A percentile compares a stretch with the other conserved stretches of the same genome.
Conservation (phyloP, 2,113 vertebrate species). For the Cyphomyrus plagiostoma region DNA sequence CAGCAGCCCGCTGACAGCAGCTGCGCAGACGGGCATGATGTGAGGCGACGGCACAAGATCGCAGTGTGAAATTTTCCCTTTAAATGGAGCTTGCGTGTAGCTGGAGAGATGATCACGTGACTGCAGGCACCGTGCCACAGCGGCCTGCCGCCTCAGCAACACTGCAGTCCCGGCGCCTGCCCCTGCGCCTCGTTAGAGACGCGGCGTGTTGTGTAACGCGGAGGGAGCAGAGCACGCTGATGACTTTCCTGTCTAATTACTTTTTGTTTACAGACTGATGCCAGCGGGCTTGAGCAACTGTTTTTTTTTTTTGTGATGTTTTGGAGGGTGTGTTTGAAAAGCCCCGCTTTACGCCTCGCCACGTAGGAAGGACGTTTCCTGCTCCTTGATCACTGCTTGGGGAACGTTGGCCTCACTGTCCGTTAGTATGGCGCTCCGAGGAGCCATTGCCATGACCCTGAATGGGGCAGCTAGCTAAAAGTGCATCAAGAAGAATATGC, state of each 20-base stretch:
- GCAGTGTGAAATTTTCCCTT: background rate
- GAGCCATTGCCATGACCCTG: background rate
- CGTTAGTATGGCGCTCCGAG: background rate
- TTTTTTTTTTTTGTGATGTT: background rate
- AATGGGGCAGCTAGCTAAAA: background rate
- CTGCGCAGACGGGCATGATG: background rate
- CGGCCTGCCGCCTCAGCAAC: background rate
- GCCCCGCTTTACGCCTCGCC: background rate
- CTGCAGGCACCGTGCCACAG: background rate
- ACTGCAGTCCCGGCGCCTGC: background rate
- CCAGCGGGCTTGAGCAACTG: background rate
- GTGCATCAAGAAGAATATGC: background rate
- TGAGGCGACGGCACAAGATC: background rate
- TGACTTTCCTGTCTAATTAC: background rate
- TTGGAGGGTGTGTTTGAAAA: background rate
- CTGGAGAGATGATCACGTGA: background rate
- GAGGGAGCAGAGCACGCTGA: background rate
- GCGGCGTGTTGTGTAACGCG: background rate
- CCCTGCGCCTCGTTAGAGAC: background rate
- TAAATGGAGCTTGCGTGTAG: background rate
- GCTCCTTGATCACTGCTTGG: background rate
- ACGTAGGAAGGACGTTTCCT: background rate
- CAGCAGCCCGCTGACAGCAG: background rate
- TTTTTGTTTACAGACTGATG: background rate
- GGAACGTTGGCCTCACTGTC: background rate